Conservation (phyloP, 2,888 invertebrate genomes). For the Aromia moschata region DNA sequence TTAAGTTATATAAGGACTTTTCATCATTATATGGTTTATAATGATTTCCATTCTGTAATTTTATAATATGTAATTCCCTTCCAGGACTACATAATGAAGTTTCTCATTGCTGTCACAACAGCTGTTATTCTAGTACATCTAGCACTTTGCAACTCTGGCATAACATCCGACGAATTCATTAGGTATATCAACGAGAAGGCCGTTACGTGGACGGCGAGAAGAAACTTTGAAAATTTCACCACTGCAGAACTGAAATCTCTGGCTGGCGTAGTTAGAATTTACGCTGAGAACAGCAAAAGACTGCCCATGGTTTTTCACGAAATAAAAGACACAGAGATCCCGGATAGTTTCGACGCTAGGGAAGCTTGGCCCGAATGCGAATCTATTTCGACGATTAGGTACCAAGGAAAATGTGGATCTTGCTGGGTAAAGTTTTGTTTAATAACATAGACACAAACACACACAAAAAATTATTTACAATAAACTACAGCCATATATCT, state of each 20-base stretch:
- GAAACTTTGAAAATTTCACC: conserved; percentile 12
- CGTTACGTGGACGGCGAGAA: conserved; percentile 15
- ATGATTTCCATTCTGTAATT: no score
- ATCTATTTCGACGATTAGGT: conserved; percentile 79
- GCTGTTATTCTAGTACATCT: background rate
- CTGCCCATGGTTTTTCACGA: background rate
- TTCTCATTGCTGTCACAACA: conserved; percentile 8
- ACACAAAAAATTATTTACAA: no score
- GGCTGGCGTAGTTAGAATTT: background rate
- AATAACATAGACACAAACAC: no score
- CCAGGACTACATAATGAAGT: conserved; percentile 12
- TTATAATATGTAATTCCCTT: no score
- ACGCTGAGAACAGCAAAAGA: background rate
- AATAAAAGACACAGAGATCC: conserved; percentile 54
- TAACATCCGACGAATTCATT: conserved; percentile 8
- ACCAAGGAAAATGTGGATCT: conserved; percentile 88
- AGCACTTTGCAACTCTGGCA: background rate
- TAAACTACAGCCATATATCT: no score
- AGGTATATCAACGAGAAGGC: conserved; percentile 11
- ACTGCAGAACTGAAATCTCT: conserved; percentile 11
- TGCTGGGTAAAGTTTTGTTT: conserved; percentile 74
- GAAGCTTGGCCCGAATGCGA: conserved; percentile 84
- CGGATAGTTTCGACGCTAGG: conserved; percentile 82
- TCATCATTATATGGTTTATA: no score
- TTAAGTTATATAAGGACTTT: no score